A percentile compares a stretch with the other conserved stretches of the same genome.
Evolutionary conservation across 2,888 invertebrate genomes (phyloP).

Genomic region (Ceramica pisi): DNA sequence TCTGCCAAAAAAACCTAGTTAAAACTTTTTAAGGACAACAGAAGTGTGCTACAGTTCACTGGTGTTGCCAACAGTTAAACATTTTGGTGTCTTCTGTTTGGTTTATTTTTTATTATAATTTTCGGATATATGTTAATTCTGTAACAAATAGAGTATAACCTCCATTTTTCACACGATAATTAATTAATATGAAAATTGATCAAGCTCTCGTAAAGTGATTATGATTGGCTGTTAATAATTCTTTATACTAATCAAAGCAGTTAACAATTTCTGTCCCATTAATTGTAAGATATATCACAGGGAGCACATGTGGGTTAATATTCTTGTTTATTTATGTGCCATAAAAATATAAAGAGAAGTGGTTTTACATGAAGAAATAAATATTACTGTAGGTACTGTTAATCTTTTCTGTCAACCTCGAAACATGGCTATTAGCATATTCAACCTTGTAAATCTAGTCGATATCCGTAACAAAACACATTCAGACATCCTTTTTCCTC

Average conservation of each 20-base stretch:
- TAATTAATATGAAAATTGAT: neutral
- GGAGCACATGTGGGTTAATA: neutral
- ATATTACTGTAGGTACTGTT: neutral
- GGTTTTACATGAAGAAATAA: conserved; percentile 20
- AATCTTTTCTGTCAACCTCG: conserved; percentile 8
- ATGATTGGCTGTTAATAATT: neutral
- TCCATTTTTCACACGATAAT: neutral
- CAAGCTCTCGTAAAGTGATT: neutral
- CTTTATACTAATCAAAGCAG: neutral
- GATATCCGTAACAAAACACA: neutral
- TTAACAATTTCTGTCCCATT: neutral
- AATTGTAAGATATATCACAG: neutral
- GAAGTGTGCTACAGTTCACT: neutral
- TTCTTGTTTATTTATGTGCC: neutral
- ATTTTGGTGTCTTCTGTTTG: neutral
- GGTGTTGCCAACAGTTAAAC: neutral
- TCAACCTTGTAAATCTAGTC: conserved; percentile 6
- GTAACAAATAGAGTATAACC: neutral
- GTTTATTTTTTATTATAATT: neutral
- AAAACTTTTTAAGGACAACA: neutral
- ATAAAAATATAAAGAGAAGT: neutral
- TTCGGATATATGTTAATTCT: neutral
- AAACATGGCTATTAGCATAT: neutral
- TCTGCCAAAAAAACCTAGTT: too few relatives aligned
- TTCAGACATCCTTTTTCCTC: conserved; percentile 30